Conservation (phyloP, 2,797 vertebrate genomes). For the Valencia hispanica region DNA sequence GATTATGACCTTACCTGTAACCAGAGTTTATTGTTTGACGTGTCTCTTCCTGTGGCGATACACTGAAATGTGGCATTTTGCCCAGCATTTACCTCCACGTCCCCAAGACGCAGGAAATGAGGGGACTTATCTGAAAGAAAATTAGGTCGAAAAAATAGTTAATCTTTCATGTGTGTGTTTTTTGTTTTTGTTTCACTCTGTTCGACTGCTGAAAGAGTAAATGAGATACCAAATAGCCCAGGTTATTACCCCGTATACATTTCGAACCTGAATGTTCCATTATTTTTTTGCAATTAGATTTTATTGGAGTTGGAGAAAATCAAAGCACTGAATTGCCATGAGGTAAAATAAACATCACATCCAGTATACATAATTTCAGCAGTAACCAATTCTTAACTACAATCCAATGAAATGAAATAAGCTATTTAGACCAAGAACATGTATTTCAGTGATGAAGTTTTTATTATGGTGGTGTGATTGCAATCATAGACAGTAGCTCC, state of each 20-base stretch:
- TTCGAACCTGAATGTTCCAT: constrained; percentile 28
- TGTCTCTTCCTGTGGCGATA: constrained; percentile 94
- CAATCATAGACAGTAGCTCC: constrained; percentile 71
- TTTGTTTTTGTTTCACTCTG: constrained; percentile 10
- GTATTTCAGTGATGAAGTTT: constrained; percentile 57
- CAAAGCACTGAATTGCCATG: constrained; percentile 43
- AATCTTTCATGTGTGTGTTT: constrained; percentile 3
- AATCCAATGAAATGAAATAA: constrained; percentile 44
- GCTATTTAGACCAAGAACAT: constrained; percentile 48
- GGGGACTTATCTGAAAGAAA: constrained; percentile 90
- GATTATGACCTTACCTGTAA: constrained; percentile 86
- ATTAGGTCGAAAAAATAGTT: constrained; percentile 21
- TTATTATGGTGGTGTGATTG: constrained; percentile 71
- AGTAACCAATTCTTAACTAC: constrained; percentile 39
- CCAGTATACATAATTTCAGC: constrained; percentile 33
- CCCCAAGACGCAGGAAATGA: constrained; percentile 95
- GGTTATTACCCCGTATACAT: constrained; percentile 28
- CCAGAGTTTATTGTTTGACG: constrained; percentile 95
- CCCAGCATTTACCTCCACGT: constrained; percentile 97
- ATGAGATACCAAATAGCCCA: constrained; percentile 23
- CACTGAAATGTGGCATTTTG: constrained; percentile 99
- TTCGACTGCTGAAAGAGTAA: constrained; percentile 20
- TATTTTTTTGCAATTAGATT: constrained; percentile 50
- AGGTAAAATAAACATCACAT: constrained; percentile 53
- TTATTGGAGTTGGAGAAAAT: constrained; percentile 39